These are phyloP conservation scores for Burhinus oedicnemus DNA, from an alignment of 2,113 vertebrate species.

Conservation along the genomic window DNA sequence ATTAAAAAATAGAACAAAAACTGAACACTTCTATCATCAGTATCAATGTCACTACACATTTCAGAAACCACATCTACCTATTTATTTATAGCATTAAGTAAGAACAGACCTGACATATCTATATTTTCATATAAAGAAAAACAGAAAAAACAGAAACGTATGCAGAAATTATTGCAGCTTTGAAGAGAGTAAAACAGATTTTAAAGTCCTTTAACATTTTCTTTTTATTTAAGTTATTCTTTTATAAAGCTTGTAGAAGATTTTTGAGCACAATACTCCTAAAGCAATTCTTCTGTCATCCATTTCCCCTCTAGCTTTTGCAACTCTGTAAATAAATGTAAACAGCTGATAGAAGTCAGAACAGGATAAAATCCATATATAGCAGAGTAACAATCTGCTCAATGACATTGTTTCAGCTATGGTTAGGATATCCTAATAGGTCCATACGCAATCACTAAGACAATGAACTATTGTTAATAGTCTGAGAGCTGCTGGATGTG, in stretches of 20 bases:
- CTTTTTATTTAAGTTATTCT: neutral
- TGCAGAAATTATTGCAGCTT: neutral
- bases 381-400: neutral
- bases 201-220: neutral
- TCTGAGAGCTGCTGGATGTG: neutral
- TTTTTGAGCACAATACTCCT: neutral
- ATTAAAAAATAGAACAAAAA: neutral
- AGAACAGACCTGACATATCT: neutral
- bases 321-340: neutral
- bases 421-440: neutral
- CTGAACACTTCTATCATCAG: neutral
- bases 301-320: neutral
- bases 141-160: neutral
- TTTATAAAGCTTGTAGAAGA: neutral
- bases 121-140: neutral
- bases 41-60: neutral
- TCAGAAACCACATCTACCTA: neutral
- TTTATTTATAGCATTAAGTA: neutral
- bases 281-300: neutral
- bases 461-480: neutral
- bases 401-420: neutral
- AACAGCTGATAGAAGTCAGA: neutral
- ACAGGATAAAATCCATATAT: neutral
- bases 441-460: neutral
- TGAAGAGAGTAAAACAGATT: neutral